Conservation (phyloP, 2,888 invertebrate genomes). For the Heterodera filipjevi region DNA sequence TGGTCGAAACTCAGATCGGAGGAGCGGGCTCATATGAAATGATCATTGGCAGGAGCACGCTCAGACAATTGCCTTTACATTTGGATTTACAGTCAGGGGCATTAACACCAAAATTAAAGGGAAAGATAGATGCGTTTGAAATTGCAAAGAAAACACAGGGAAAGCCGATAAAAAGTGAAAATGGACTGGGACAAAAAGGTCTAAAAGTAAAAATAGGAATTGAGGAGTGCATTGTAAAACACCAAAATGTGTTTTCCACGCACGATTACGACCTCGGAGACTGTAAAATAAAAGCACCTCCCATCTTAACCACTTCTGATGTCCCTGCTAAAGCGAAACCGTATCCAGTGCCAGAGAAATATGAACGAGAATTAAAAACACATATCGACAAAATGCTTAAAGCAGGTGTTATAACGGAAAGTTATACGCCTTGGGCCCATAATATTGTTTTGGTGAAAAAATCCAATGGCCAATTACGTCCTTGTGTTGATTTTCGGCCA, state of each 20-base stretch:
- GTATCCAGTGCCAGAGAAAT: neutral
- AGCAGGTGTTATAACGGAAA: conserved; percentile 33
- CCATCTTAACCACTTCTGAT: neutral
- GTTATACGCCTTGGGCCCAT: conserved; percentile 44
- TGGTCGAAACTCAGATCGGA: neutral
- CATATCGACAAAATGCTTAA: neutral
- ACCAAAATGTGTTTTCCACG: neutral
- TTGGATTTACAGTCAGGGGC: neutral
- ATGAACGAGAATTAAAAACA: neutral
- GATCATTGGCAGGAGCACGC: neutral
- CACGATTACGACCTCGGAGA: neutral
- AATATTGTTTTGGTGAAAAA: conserved; percentile 35
- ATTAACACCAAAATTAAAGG: neutral
- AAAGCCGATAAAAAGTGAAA: too few relatives aligned
- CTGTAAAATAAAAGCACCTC: neutral
- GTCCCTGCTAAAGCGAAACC: neutral
- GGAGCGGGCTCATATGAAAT: neutral
- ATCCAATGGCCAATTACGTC: conserved; percentile 44
- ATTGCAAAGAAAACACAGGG: too few relatives aligned
- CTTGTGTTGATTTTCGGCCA: conserved; percentile 45
- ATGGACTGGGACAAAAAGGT: neutral
- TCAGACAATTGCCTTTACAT: neutral
- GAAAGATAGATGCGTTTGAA: neutral
- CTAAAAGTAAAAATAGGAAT: neutral
- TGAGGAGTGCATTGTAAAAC: neutral